phyloP scores from a whole-genome alignment of 2,888 invertebrate genomes.

The Ditula angustiorana region DNA sequence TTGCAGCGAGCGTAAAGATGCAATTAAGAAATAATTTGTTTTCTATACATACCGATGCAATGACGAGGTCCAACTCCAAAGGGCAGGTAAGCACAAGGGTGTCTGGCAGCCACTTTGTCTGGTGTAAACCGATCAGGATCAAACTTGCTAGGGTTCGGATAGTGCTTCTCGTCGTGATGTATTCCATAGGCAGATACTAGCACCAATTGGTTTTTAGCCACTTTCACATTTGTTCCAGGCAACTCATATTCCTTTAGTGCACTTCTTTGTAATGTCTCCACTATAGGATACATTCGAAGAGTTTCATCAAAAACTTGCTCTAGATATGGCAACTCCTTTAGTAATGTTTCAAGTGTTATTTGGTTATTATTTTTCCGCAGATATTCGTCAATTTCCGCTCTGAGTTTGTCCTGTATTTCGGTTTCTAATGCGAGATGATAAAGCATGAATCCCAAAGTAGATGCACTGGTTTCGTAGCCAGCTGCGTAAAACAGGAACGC shows the following conservation, averaged over 20 bases:
- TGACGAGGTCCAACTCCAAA: neutral
- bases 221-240: neutral
- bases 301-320: neutral
- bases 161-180: neutral
- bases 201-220: neutral
- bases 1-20: no score
- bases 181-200: neutral
- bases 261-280: neutral
- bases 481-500: conserved; percentile 64
- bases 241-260: neutral
- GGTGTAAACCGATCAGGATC: neutral
- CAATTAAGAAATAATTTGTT: neutral
- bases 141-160: conserved; percentile 3
- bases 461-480: conserved; percentile 71
- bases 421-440: conserved; percentile 64
- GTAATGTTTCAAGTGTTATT: neutral
- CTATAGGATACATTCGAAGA: neutral
- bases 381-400: conserved; percentile 5
- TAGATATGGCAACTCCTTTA: neutral
- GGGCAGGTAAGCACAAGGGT: neutral
- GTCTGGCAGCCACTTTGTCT: conserved; percentile 31
- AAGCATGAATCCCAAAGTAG: conserved; percentile 59
- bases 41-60: neutral
- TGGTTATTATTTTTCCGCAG: neutral
- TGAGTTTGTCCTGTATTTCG: conserved; percentile 55